phyloP scores from a whole-genome alignment of 2,797 vertebrate species.

The Galaxias olidus region DNA sequence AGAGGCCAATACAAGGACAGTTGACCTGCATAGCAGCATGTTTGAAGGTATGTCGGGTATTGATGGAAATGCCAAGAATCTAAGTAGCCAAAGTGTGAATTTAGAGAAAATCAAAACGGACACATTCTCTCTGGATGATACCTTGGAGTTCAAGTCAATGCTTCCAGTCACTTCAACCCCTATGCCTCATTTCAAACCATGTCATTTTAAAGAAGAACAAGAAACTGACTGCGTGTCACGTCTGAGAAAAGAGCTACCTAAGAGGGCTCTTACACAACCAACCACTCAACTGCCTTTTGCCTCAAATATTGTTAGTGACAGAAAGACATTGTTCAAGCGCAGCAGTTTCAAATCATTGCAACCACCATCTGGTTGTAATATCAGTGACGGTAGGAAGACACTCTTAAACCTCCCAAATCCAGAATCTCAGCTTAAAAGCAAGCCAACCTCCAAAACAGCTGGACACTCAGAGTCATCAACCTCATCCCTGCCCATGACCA shows the following conservation, averaged over 20 bases:
- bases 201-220: neutral
- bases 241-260: constrained; percentile 40
- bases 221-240: neutral
- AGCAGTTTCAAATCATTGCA: neutral
- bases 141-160: constrained; percentile 41
- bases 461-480: neutral
- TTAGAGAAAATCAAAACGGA: constrained; percentile 13
- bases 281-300: neutral
- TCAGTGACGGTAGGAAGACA: constrained; percentile 43
- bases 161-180: constrained; percentile 59
- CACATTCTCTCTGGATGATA: constrained; percentile 52
- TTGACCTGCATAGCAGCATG: constrained; percentile 7
- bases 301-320: constrained; percentile 42
- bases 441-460: constrained; percentile 21
- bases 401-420: constrained; percentile 26
- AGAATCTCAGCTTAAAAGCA: constrained; percentile 39
- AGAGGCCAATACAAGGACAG: neutral
- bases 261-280: constrained; percentile 17
- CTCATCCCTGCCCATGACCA: constrained; percentile 36
- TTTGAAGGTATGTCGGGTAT: constrained; percentile 20
- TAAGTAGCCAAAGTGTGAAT: constrained; percentile 20
- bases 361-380: constrained; percentile 29
- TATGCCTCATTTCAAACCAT: constrained; percentile 40
- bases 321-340: constrained; percentile 36
- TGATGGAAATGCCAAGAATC: constrained; percentile 8